Conservation (phyloP, 2,888 invertebrate species). For the Eilema depressum region DNA sequence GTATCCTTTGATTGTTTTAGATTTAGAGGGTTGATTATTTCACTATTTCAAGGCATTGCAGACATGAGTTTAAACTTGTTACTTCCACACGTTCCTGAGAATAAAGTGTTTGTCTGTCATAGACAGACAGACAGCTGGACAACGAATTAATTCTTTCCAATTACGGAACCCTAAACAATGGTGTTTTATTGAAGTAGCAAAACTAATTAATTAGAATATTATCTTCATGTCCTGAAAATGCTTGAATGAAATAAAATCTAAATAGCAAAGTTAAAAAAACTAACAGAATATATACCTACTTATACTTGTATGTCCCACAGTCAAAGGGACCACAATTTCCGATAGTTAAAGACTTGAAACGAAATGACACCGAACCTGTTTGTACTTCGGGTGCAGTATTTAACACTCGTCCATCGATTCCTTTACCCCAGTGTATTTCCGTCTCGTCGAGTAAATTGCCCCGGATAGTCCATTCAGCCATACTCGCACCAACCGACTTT, state of each 20-base stretch:
- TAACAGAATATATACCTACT: not conserved
- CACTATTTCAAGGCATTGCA: too few species aligned
- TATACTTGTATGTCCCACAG: conserved; percentile 3
- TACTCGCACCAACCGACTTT: conserved; percentile 61
- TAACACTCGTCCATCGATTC: conserved; percentile 54
- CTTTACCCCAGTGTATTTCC: conserved; percentile 60
- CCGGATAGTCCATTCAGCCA: conserved; percentile 65
- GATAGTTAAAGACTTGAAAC: conserved; percentile 44
- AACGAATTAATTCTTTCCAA: too few species aligned
- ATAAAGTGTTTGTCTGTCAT: too few species aligned
- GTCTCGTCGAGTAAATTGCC: conserved; percentile 66
- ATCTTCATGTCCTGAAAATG: not conserved
- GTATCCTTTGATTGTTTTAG: too few species aligned
- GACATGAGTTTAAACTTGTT: too few species aligned
- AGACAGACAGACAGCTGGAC: too few species aligned
- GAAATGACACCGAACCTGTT: conserved; percentile 49
- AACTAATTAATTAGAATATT: too few species aligned
- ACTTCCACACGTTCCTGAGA: too few species aligned
- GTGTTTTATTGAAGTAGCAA: too few species aligned
- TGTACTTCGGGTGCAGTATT: conserved; percentile 50
- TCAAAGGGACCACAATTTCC: conserved; percentile 38
- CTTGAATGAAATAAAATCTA: not conserved
- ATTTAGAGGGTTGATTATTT: too few species aligned
- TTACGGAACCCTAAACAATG: too few species aligned
- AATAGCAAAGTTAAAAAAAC: conserved; percentile 6